Evolutionary conservation across 2,888 invertebrate genomes (phyloP).

Genomic region (Ctenicera cuprea): DNA sequence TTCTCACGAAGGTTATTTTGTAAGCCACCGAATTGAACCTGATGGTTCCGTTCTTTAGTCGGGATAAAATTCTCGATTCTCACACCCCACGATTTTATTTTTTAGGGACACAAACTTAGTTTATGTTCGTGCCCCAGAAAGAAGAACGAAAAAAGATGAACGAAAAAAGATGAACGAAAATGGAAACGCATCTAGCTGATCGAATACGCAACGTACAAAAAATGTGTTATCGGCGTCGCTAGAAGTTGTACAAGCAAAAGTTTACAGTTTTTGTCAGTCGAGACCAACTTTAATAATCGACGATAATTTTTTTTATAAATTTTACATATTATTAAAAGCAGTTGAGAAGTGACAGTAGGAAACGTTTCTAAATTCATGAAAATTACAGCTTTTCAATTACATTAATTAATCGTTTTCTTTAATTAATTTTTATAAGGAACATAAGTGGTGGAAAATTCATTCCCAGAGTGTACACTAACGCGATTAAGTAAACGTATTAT

Average conservation of each 20-base stretch:
- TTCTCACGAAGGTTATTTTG: conserved; percentile 19
- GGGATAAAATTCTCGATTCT: conserved; percentile 16
- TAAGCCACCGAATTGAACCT: conserved; percentile 30
- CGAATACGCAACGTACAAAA: conserved; percentile 19
- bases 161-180: conserved; percentile 12
- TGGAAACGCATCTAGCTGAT: conserved; percentile 28
- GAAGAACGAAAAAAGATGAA: conserved; percentile 11
- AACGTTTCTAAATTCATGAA: too few relatives aligned
- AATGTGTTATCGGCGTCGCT: conserved; percentile 13
- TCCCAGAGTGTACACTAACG: neutral
- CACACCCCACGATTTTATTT: conserved; percentile 16
- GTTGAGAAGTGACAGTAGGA: too few relatives aligned
- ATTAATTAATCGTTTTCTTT: too few relatives aligned
- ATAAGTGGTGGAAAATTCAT: too few relatives aligned
- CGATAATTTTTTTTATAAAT: neutral
- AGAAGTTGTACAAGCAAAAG: conserved; percentile 5
- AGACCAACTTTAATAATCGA: conserved; percentile 6
- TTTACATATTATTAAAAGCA: neutral
- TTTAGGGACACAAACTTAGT: conserved; percentile 29
- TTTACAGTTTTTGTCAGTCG: neutral
- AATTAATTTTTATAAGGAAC: too few relatives aligned
- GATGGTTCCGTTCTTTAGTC: conserved; percentile 17
- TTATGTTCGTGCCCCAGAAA: conserved; percentile 22
- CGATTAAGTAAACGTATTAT: neutral
- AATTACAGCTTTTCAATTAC: too few relatives aligned